Conservation (phyloP, 2,113 vertebrate genomes). For the Callaeas wilsoni region DNA sequence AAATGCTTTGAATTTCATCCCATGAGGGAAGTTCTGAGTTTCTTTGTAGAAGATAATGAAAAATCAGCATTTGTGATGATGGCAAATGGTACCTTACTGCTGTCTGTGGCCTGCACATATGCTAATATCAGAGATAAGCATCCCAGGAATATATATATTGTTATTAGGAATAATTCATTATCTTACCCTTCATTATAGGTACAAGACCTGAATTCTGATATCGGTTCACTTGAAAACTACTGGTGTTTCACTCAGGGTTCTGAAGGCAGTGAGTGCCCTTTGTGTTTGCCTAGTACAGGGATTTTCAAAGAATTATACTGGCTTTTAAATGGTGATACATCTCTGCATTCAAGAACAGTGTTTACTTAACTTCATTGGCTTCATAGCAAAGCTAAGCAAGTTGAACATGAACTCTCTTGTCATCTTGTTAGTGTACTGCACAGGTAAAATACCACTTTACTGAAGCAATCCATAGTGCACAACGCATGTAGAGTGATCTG, state of each 20-base stretch:
- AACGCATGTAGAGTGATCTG: background rate
- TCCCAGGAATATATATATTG: background rate
- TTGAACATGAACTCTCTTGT: background rate
- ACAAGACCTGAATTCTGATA: background rate
- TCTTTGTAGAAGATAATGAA: slow-evolving; percentile 45
- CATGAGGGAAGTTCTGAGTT: slow-evolving; percentile 2
- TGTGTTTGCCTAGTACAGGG: background rate
- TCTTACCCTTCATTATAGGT: background rate
- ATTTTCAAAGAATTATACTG: background rate
- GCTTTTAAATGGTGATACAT: background rate
- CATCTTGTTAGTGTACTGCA: background rate
- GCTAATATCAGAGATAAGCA: background rate
- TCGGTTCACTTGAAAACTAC: background rate
- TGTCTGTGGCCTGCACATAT: slow-evolving; percentile 7
- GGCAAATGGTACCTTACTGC: background rate
- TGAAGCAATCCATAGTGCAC: background rate
- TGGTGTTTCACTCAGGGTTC: background rate
- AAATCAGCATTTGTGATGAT: slow-evolving; percentile 29
- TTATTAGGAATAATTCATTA: slow-evolving; percentile 11
- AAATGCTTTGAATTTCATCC: slow-evolving; percentile 55
- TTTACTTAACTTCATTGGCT: background rate
- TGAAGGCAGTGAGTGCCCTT: background rate
- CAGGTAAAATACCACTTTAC: background rate
- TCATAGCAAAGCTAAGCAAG: background rate
- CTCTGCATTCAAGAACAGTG: background rate